Base-by-base conservation (phyloP, 2,113 vertebrate species). In the Ursus arctos region DNA sequence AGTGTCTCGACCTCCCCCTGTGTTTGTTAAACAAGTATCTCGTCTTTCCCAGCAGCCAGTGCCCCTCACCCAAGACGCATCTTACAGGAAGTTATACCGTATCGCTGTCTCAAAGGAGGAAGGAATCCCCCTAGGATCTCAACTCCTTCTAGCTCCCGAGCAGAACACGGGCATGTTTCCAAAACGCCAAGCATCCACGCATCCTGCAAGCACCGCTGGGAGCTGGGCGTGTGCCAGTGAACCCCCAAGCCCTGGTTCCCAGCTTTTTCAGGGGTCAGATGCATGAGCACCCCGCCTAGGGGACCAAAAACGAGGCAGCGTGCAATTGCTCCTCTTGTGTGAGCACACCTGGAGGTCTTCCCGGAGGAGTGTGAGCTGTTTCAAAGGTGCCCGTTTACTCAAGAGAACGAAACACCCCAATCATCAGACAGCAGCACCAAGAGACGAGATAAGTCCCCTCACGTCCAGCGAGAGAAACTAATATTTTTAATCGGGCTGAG, bases 21-120 rank as follows among this genome's bases (percentile, higher is more conserved):
- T 0, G 49, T 10, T 22, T 59, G 19, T 16, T 7, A 36, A 22
- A 16, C 0, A 4, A 21, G 2, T 6, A 0, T 28, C 33, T 8
- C 1, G 0, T 6, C 33, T 76, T 14, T 22, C n/a, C 76, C 0
- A 0, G n/a, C n/a, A n/a, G 33, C 6, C 1, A 4, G 16, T 19
- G 80, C 2, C 65, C 22, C 33, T 31, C 22, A 7, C 43, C 22
- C 6, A 63, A 74, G 21, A 61, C 3, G 4, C 33, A 16, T 11
- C 1, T 16, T n/a, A 28, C 12, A 15, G 16, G 12, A 83, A 13
- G 36, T 6, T 3, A 21, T 4, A 10, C 2, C 1, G 9, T 4
- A 3, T 24, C 0, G 6, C 33, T 3, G 28, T 24, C 24, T 65
- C 14, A 9, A 4, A 6, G 0, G 4, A 81, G 89, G 22, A 21